A percentile compares a stretch with the other conserved stretches of the same genome.
Conservation (phyloP, 2,113 vertebrate species). For the Mugil cephalus region DNA sequence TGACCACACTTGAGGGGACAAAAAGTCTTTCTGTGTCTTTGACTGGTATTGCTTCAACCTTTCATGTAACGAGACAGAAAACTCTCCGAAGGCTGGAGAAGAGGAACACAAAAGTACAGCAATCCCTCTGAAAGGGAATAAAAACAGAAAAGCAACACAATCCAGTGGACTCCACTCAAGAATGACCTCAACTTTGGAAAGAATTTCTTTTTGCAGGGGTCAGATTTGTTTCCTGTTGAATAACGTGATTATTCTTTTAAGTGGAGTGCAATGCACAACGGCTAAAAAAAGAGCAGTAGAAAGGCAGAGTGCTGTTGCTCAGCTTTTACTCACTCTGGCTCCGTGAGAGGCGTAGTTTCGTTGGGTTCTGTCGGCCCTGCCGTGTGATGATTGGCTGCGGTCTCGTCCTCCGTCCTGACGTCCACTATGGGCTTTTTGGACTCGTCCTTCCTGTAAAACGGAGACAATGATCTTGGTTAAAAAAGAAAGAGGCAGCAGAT, state of each 20-base stretch:
- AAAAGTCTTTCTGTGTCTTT: conserved; percentile 60
- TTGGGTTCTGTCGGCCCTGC: conserved; percentile 95
- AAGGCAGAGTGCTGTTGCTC: background rate
- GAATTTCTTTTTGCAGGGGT: conserved; percentile 6
- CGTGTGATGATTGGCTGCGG: conserved; percentile 95
- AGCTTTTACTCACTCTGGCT: conserved; percentile 91
- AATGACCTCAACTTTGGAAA: conserved; percentile 58
- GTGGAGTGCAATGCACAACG: conserved; percentile 77
- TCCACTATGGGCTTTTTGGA: conserved; percentile 99
- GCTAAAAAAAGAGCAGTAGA: conserved; percentile 48
- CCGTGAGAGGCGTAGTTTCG: conserved; percentile 96
- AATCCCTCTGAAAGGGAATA: conserved; percentile 52
- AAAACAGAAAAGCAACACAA: conserved; percentile 73
- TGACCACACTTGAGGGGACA: conserved; percentile 64
- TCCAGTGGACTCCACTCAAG: conserved; percentile 81
- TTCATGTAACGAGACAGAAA: conserved; percentile 63
- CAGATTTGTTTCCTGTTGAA: conserved; percentile 54
- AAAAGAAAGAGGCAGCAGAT: background rate
- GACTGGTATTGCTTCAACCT: conserved; percentile 84
- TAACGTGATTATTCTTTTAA: conserved; percentile 69
- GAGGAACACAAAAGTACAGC: conserved; percentile 65
- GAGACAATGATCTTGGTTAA: background rate
- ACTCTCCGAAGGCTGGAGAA: conserved; percentile 63
- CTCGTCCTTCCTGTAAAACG: conserved; percentile 91
- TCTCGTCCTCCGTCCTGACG: conserved; percentile 93